Conservation (phyloP, 2,888 invertebrate species). For the Parascotia fuliginaria region DNA sequence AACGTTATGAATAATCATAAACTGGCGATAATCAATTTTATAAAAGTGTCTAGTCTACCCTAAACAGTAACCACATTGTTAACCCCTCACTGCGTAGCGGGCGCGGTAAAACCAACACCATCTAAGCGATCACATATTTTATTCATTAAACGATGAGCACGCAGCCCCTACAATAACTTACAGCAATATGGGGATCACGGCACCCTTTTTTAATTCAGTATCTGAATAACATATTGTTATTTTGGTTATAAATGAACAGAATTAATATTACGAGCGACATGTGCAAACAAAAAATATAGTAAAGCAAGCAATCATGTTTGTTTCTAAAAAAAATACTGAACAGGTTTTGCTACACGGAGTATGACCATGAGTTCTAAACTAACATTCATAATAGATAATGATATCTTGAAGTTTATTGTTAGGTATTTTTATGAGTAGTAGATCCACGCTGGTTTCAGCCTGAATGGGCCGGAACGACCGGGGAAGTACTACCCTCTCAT, state of each 20-base stretch:
- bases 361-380: too few relatives aligned
- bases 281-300: too few relatives aligned
- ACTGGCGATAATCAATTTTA: slow-evolving; percentile 5
- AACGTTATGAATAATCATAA: slow-evolving; percentile 6
- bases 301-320: background rate
- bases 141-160: slow-evolving; percentile 70
- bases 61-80: slow-evolving; percentile 50
- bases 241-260: background rate
- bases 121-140: slow-evolving; percentile 69
- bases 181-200: slow-evolving; percentile 56
- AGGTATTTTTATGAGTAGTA: too few relatives aligned
- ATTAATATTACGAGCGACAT: background rate
- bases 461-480: too few relatives aligned
- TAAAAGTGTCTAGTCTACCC: slow-evolving; percentile 25
- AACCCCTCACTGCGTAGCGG: slow-evolving; percentile 64
- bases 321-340: background rate
- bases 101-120: slow-evolving; percentile 44
- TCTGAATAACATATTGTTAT: slow-evolving; percentile 7
- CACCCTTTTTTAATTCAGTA: slow-evolving; percentile 47
- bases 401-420: too few relatives aligned
- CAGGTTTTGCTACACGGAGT: too few relatives aligned
- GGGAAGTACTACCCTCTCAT: too few relatives aligned
- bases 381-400: too few relatives aligned
- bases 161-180: slow-evolving; percentile 57
- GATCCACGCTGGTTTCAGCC: too few relatives aligned